Percentiles rank a stretch among this genome's conserved stretches.
phyloP scores from a whole-genome alignment of 2,113 vertebrate species.

The Halichoerus grypus region DNA sequence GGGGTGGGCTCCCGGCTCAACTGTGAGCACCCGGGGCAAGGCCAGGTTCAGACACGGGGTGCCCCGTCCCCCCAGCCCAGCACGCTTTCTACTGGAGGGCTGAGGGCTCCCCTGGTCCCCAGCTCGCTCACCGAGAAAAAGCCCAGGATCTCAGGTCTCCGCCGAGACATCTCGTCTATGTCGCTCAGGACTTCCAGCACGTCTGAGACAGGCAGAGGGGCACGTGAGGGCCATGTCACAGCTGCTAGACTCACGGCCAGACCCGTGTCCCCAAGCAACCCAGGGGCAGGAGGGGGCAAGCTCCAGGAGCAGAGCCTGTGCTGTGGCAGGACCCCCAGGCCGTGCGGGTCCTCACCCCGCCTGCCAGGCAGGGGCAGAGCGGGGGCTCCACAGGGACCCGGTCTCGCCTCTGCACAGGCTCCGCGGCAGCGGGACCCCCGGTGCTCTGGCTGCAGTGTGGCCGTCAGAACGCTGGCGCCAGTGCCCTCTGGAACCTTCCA shows the following conservation, averaged over 20 bases:
- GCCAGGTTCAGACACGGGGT: fast-evolving
- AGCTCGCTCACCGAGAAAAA: conserved; percentile 94
- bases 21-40: fast-evolving
- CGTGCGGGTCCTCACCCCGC: fast-evolving
- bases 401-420: not conserved
- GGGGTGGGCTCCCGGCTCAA: fast-evolving
- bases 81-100: not conserved
- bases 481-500: not conserved
- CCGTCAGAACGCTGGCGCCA: fast-evolving
- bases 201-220: conserved; percentile 85
- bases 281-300: not conserved
- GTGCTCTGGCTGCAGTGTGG: fast-evolving
- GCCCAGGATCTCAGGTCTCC: conserved; percentile 96
- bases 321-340: too few species aligned
- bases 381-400: not conserved
- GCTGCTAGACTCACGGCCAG: too few species aligned
- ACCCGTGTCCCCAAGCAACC: not conserved
- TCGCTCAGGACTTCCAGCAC: conserved; percentile 96
- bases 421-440: not conserved
- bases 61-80: fast-evolving
- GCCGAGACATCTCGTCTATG: conserved; percentile 97
- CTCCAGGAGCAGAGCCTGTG: not conserved
- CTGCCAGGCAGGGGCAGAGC: not conserved
- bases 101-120: not conserved
- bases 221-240: not conserved